Percentiles rank a stretch among this genome's conserved stretches.
Evolutionary conservation across 2,113 vertebrate species (phyloP).

Genomic region (Pampusana beccarii): DNA sequence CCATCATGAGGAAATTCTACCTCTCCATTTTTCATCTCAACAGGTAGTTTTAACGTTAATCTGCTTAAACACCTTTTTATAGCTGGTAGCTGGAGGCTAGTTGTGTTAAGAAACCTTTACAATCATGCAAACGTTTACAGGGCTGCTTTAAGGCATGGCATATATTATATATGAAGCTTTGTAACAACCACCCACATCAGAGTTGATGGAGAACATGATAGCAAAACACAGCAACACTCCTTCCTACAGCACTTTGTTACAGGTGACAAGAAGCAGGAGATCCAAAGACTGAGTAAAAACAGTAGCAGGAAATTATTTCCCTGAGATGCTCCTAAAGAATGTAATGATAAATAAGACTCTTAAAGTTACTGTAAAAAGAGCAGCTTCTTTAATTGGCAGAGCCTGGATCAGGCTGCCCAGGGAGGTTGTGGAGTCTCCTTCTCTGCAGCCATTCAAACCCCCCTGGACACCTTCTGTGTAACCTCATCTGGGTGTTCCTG

Average conservation of each 20-base stretch:
- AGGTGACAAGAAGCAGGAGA: conserved; percentile 23
- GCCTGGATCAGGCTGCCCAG: too few species aligned
- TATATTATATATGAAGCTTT: conserved; percentile 42
- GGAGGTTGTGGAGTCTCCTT: too few species aligned
- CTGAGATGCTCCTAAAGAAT: background rate
- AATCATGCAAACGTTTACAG: background rate
- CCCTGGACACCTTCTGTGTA: too few species aligned
- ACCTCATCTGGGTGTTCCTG: too few species aligned
- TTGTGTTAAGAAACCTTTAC: conserved; percentile 30
- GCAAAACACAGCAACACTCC: background rate
- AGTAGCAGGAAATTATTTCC: background rate
- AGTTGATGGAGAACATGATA: conserved; percentile 44
- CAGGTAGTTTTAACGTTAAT: conserved; percentile 38
- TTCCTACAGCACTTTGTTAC: conserved; percentile 31
- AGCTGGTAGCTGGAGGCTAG: background rate
- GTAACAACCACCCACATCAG: background rate
- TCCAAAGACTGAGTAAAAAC: background rate
- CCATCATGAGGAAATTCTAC: background rate
- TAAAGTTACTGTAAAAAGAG: background rate
- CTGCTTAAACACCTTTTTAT: conserved; percentile 39
- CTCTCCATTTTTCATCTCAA: conserved; percentile 27
- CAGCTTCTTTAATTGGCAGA: background rate
- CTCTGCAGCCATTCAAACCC: too few species aligned
- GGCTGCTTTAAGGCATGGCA: conserved; percentile 11
- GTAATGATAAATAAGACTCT: background rate